phyloP scores from a whole-genome alignment of 1,140 invertebrate species.

The Adelges cooleyi region DNA sequence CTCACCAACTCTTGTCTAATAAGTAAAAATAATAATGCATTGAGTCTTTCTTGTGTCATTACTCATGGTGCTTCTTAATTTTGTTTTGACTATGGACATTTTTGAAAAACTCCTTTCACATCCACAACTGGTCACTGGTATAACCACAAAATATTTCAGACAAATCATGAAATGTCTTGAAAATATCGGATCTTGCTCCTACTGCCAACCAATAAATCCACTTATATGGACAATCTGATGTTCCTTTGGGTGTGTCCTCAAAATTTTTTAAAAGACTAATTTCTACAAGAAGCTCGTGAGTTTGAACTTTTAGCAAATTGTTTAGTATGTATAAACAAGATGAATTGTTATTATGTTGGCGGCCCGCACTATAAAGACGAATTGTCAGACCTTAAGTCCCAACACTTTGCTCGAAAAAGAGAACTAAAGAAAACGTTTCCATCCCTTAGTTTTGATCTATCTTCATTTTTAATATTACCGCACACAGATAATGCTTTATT shows the following conservation, averaged over 20 bases:
- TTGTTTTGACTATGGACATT: constrained; percentile 5
- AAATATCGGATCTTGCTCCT: neutral
- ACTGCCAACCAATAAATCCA: constrained; percentile 7
- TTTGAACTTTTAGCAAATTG: constrained; percentile 6
- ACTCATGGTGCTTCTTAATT: neutral
- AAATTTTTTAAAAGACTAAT: neutral
- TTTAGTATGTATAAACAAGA: constrained; percentile 1
- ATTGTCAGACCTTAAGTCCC: too few relatives aligned
- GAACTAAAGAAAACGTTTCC: too few relatives aligned
- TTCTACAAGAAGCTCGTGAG: neutral
- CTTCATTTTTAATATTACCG: too few relatives aligned
- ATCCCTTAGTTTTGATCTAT: too few relatives aligned
- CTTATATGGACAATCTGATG: neutral
- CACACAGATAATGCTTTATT: too few relatives aligned
- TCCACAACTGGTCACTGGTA: neutral
- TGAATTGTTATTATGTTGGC: neutral
- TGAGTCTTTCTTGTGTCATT: neutral
- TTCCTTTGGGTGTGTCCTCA: constrained; percentile 2
- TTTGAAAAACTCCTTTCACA: neutral
- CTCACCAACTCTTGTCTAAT: neutral
- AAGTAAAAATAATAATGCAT: constrained; percentile 2
- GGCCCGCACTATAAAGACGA: too few relatives aligned
- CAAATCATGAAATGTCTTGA: neutral
- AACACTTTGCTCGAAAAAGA: too few relatives aligned
- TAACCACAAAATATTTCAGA: constrained; percentile 1